phyloP scores from a whole-genome alignment of 2,797 vertebrate species.

The Clarias laeviceps region DNA sequence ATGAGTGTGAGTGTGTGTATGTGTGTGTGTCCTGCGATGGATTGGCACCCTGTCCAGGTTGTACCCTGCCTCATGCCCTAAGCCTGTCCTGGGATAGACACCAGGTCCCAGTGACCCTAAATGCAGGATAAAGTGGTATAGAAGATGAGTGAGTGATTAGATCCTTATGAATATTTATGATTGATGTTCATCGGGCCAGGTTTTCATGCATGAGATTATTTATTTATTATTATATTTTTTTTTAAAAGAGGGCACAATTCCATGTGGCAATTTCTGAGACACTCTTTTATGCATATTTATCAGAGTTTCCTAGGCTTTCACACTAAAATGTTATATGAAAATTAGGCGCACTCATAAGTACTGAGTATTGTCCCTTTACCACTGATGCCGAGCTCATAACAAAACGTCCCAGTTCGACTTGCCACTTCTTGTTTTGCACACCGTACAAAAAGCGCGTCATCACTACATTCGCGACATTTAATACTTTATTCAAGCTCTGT shows the following conservation, averaged over 20 bases:
- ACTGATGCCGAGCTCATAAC: constrained; percentile 8
- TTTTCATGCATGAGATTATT: not conserved
- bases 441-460: not conserved
- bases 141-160: not conserved
- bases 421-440: not conserved
- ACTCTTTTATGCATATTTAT: constrained; percentile 54
- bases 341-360: not conserved
- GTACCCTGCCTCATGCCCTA: too few species aligned
- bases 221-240: too few species aligned
- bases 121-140: too few species aligned
- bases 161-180: constrained; percentile 18
- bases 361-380: not conserved
- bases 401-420: not conserved
- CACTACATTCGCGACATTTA: not conserved
- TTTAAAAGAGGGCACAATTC: constrained; percentile 18
- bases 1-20: too few species aligned
- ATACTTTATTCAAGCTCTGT: not conserved
- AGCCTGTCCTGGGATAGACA: too few species aligned
- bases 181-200: constrained; percentile 10
- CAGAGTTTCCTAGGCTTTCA: constrained; percentile 39
- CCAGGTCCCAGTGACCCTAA: too few species aligned
- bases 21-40: too few species aligned
- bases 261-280: constrained; percentile 18
- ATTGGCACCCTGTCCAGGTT: too few species aligned
- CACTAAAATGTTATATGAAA: constrained; percentile 37